A percentile compares a stretch with the other conserved stretches of the same genome.
These are phyloP conservation scores for Hybognathus amarus DNA, from an alignment of 2,797 vertebrate genomes.

Conservation along the genomic window DNA sequence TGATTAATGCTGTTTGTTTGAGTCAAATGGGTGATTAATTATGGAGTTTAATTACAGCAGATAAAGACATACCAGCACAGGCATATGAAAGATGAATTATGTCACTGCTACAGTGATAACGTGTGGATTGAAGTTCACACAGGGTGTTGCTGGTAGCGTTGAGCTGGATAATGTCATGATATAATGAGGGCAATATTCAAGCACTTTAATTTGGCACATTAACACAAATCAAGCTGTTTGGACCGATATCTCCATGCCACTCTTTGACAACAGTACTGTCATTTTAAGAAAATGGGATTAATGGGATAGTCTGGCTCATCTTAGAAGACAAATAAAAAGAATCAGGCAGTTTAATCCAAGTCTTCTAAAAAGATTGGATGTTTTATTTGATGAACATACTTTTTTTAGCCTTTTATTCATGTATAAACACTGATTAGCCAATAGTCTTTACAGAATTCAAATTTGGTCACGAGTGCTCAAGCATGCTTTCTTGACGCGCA, in stretches of 20 bases:
- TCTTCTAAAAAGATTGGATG: neutral
- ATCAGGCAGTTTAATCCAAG: neutral
- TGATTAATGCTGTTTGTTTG: slow-evolving; percentile 46
- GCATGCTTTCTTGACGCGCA: neutral
- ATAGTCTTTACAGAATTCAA: neutral
- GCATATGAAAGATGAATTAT: slow-evolving; percentile 37
- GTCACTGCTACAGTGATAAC: slow-evolving; percentile 33
- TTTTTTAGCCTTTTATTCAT: neutral
- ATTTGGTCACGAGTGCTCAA: neutral
- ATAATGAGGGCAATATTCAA: neutral
- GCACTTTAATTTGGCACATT: neutral
- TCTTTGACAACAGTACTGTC: neutral
- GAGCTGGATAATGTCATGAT: neutral
- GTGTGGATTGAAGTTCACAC: slow-evolving; percentile 1
- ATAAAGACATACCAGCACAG: slow-evolving; percentile 16
- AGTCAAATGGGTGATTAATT: slow-evolving; percentile 46
- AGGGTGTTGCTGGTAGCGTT: slow-evolving; percentile 11
- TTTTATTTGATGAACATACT: neutral
- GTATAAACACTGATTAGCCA: neutral
- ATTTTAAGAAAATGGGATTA: neutral
- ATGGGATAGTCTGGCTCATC: neutral
- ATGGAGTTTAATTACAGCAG: slow-evolving; percentile 42
- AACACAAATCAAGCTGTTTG: neutral
- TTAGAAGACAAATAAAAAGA: neutral
- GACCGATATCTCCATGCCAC: neutral